Conservation (phyloP, 2,797 vertebrate genomes). For the Cynodonichthys magdalenae region DNA sequence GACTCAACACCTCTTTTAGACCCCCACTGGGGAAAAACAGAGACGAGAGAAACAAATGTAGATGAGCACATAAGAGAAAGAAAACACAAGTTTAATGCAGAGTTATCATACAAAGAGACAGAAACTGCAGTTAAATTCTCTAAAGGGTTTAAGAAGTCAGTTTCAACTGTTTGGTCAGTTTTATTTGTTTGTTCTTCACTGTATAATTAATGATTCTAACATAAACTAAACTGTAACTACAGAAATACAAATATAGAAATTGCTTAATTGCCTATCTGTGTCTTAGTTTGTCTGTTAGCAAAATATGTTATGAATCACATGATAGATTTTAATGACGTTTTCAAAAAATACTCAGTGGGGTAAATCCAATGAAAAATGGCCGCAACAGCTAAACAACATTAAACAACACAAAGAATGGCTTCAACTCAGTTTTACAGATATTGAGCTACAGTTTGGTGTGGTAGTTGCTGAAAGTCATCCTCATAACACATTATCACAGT, state of each 20-base stretch:
- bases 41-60: background rate
- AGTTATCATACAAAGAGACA: constrained; percentile 15
- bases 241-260: background rate
- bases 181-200: constrained; percentile 12
- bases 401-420: no score
- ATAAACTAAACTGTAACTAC: background rate
- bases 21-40: constrained; percentile 22
- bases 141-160: constrained; percentile 1
- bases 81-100: constrained; percentile 38
- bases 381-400: no score
- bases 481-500: no score
- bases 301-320: no score
- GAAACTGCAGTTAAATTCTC: constrained; percentile 16
- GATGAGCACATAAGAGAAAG: constrained; percentile 16
- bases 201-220: constrained; percentile 2
- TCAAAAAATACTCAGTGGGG: no score
- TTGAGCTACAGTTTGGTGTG: no score
- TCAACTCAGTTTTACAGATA: no score
- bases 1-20: constrained; percentile 29
- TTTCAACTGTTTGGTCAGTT: background rate
- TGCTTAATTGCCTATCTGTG: no score
- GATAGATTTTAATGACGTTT: no score
- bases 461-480: no score
- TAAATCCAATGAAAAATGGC: no score
- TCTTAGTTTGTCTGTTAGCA: no score